Base-by-base conservation (phyloP, 2,113 vertebrate genomes). In the Nestor notabilis region DNA sequence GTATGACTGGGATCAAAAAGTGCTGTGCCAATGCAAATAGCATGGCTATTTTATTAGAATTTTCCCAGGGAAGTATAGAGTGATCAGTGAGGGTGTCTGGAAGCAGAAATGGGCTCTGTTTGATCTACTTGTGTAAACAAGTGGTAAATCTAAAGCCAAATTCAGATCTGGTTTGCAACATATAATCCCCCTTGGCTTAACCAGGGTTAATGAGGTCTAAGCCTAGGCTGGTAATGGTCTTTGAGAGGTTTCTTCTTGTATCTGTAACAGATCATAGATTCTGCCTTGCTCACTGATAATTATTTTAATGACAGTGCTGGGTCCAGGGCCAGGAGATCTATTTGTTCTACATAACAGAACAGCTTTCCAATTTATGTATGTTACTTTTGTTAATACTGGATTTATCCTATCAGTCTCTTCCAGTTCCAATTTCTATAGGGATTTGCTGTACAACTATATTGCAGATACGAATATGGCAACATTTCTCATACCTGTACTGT, bases 61-160 rank as follows among this genome's bases (percentile, higher is more conserved):
- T 95, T 92, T 93, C 92, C 70, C 93, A 90, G 49, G n/a, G 77
- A 87, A 75, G 44, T 33, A 10, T 10, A 25, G 19, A 91, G 19
- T 4, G 1, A 56, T 43, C 75, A 69, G 69, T 65, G 56, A 84
- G 80, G 13, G 37, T 87, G 81, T 91, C 69, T 89, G 86, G 80
- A 84, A 89, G 80, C 83, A 95, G 70, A 76, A 95, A 58, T 3
- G 6, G 74, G 61, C 74, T 88, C 63, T 68, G 63, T 82, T 86
- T 96, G 79, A 97, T 79, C 47, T 2, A 3, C 27, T 90, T 92
- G 15, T 95, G 39, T 92, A 97, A 95, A 95, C 89, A 97, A 92
- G 46, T 43, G 90, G 61, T 87, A 82, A 93, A 92, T 89, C 65
- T 89, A 92, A 97, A 93, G 92, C 80, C 90, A 92, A 79, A 79